phyloP scores from a whole-genome alignment of 2,113 vertebrate genomes.

The Trogon melanurus region DNA sequence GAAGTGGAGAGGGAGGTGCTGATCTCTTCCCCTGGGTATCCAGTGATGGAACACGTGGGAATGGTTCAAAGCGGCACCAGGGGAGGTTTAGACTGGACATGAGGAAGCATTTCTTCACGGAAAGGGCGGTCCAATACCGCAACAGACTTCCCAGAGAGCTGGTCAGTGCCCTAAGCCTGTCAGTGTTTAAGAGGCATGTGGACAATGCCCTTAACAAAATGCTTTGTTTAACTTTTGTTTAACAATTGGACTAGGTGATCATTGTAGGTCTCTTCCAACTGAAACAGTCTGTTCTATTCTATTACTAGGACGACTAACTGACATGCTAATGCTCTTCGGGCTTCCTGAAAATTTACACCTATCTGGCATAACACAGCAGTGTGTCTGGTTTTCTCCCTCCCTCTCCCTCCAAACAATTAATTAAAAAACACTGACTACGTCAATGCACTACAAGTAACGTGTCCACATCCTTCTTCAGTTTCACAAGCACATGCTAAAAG shows the following conservation, averaged over 20 bases:
- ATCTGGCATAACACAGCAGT: accelerated
- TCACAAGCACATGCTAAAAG: not conserved
- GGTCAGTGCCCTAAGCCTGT: not conserved
- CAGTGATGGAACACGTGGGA: not conserved
- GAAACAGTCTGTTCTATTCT: not conserved
- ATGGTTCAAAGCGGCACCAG: not conserved
- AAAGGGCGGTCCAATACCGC: not conserved
- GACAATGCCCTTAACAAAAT: not conserved
- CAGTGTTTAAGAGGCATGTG: not conserved
- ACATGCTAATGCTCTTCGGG: not conserved
- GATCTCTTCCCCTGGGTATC: not conserved
- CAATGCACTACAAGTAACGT: not conserved
- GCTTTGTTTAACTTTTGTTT: not conserved
- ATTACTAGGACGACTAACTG: not conserved
- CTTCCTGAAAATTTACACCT: not conserved
- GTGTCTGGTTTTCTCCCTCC: not conserved
- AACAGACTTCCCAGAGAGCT: not conserved
- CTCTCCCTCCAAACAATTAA: not conserved
- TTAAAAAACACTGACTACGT: not conserved
- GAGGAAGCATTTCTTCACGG: not conserved
- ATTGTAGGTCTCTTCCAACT: not conserved
- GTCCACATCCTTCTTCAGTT: not conserved
- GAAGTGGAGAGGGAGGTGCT: not conserved
- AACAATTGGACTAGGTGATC: not conserved
- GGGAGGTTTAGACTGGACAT: not conserved